phyloP scores from a whole-genome alignment of 2,797 vertebrate genomes.

The Cyprinodon diabolis region DNA sequence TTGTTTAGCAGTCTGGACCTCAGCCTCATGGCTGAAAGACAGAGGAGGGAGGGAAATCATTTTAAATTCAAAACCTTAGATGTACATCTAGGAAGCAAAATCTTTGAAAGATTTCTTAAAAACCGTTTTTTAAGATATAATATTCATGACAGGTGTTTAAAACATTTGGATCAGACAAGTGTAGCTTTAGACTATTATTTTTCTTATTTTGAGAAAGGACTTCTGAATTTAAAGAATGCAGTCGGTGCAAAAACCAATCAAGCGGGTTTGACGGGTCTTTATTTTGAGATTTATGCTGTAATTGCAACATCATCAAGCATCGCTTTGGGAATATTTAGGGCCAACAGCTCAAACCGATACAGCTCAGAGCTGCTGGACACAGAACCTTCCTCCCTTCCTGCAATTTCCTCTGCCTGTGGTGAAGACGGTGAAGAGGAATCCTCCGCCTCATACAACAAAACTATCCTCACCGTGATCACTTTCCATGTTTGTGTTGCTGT shows the following conservation, averaged over 20 bases:
- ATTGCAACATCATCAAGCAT: no score
- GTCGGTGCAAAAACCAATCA: neutral
- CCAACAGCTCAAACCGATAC: no score
- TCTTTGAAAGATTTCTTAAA: neutral
- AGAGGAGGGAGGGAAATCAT: conserved; percentile 9
- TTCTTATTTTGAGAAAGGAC: neutral
- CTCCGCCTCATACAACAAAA: no score
- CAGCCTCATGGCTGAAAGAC: conserved; percentile 82
- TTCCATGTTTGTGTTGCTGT: no score
- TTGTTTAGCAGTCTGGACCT: conserved; percentile 77
- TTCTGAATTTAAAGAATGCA: neutral
- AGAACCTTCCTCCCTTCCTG: no score
- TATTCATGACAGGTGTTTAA: neutral
- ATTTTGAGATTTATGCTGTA: neutral
- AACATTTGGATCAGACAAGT: neutral
- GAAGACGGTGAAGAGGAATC: no score
- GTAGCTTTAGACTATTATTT: neutral
- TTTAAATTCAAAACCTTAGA: conserved; percentile 6
- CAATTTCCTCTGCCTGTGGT: no score
- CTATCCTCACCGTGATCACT: no score
- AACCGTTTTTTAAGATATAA: no score
- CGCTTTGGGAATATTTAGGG: no score
- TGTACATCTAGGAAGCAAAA: neutral
- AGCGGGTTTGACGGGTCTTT: neutral
- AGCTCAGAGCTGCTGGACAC: no score